Conservation (phyloP, 2,113 vertebrate genomes). For the Capreolus pygargus region DNA sequence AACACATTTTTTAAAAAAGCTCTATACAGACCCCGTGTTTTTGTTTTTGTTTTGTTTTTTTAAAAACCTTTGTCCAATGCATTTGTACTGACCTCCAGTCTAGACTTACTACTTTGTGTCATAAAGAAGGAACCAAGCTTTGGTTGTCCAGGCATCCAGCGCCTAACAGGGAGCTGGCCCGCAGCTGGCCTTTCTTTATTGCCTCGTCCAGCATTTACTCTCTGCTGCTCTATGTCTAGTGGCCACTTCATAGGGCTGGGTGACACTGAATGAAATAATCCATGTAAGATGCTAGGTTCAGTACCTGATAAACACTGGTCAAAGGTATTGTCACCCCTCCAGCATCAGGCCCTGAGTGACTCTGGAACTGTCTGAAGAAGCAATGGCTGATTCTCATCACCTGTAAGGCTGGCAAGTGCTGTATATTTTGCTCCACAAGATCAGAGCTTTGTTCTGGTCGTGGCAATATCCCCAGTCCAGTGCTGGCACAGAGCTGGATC, state of each 20-base stretch:
- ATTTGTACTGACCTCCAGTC: background rate
- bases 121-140: background rate
- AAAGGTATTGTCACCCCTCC: background rate
- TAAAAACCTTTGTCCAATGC: background rate
- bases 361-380: background rate
- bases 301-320: background rate
- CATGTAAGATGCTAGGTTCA: background rate
- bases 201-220: background rate
- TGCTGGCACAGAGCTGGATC: background rate
- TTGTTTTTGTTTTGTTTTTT: background rate
- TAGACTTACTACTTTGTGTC: background rate
- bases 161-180: background rate
- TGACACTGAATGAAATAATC: background rate
- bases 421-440: background rate
- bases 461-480: background rate
- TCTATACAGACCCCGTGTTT: background rate
- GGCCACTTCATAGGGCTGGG: background rate
- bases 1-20: background rate
- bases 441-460: background rate
- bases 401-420: background rate
- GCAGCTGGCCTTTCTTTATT: background rate
- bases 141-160: background rate
- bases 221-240: background rate
- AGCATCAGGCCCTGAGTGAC: background rate
- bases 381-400: background rate